Evolutionary conservation across 2,113 vertebrate species (phyloP), one percentile per base, ranked within the genome.

Genomic region (Theristicus caerulescens): DNA sequence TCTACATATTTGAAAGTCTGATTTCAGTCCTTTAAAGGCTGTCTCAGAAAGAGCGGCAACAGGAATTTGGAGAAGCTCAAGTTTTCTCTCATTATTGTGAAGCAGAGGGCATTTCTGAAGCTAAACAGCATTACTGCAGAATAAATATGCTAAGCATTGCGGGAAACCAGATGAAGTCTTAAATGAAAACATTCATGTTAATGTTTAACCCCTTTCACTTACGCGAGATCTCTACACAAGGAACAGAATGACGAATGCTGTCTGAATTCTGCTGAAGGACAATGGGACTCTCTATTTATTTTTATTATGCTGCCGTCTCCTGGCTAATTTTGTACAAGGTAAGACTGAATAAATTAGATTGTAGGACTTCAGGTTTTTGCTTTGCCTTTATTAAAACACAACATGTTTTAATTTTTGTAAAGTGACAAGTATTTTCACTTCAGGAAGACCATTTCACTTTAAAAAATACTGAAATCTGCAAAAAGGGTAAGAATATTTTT

Each of bases 251-350:
- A 88, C 61, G 74, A 88, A 86, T 3, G 34, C 32, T 70, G 52
- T 2, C 40, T 47, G 59, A 62, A 67, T 47, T 31, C 49, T 31
- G 38, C 96, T 93, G 91, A 98, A 98, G 95, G 97, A 94, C 94
- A 86, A 40, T 10, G 86, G 88, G 46, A 62, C 52, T 55, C 86
- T 12, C 46, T 20, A 1, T 31, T 90, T 87, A 83, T 61, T 82
- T 91, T 76, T 40, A 91, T 88, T 90, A 84, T 81, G 85, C 86
- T 88, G 91, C 88, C 72, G 93, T 89, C 38, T 52, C 82, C 84
- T 19, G 71, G 84, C 61, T 69, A 22, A 62, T 54, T 49, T 59
- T 29, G 27, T 4, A 14, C 36, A 27, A 96, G 96, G 88, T 93
- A 95, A 91, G 94, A 38, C 62, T 52, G 74, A 51, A 49, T 2